Conservation (phyloP, 2,888 invertebrate genomes). For the Andrena flavipes region DNA sequence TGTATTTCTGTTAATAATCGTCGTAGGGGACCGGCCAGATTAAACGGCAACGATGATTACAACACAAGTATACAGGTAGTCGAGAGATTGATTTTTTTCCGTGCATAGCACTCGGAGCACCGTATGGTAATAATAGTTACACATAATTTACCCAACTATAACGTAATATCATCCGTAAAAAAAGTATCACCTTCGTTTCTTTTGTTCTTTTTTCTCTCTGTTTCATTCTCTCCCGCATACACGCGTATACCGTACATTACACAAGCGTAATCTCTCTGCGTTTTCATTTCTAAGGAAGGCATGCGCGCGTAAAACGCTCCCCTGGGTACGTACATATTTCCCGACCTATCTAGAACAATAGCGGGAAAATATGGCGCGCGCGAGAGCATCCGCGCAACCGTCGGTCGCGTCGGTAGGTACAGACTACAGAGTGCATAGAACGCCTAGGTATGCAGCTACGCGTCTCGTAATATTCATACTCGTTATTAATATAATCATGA, state of each 20-base stretch:
- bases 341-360: slow-evolving; percentile 65
- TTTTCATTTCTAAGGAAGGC: slow-evolving; percentile 21
- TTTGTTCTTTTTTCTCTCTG: slow-evolving; percentile 9
- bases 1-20: slow-evolving; percentile 82
- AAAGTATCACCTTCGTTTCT: slow-evolving; percentile 63
- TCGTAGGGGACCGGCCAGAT: slow-evolving; percentile 69
- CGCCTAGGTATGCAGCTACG: slow-evolving; percentile 31
- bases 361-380: slow-evolving; percentile 53
- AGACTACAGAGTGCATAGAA: slow-evolving; percentile 40
- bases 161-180: slow-evolving; percentile 72
- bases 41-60: slow-evolving; percentile 76
- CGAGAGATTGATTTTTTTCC: slow-evolving; percentile 74
- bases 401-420: slow-evolving; percentile 29
- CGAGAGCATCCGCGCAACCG: slow-evolving; percentile 40
- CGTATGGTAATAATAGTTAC: slow-evolving; percentile 77
- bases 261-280: slow-evolving; percentile 23
- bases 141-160: slow-evolving; percentile 72
- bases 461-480: slow-evolving; percentile 34
- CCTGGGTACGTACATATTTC: slow-evolving; percentile 51
- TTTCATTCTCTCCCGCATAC: slow-evolving; percentile 14
- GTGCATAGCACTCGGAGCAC: slow-evolving; percentile 83
- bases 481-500: slow-evolving; percentile 71
- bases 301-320: slow-evolving; percentile 45
- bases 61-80: slow-evolving; percentile 79
- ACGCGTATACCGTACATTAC: slow-evolving; percentile 10